Conservation (phyloP, 2,888 invertebrate species). For the Aleiodes alternator region DNA sequence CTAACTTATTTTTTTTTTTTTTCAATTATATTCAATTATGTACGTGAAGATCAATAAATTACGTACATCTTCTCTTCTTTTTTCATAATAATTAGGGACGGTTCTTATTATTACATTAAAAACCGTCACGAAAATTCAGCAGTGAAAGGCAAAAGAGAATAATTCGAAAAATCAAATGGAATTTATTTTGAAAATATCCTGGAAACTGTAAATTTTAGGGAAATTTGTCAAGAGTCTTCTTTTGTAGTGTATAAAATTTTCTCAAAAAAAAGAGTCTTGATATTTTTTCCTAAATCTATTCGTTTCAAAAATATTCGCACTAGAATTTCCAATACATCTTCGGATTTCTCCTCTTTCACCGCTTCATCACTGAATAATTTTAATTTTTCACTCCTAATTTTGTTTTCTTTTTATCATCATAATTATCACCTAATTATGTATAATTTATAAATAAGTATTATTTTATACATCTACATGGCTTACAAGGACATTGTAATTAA, state of each 20-base stretch:
- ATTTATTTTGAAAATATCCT: too few relatives aligned
- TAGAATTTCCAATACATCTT: too few relatives aligned
- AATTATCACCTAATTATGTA: conserved; percentile 40
- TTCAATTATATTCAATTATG: conserved; percentile 8
- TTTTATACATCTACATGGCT: conserved; percentile 54
- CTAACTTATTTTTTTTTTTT: neutral
- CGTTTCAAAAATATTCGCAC: too few relatives aligned
- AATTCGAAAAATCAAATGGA: too few relatives aligned
- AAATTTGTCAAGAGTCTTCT: too few relatives aligned
- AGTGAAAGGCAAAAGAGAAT: too few relatives aligned
- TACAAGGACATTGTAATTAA: conserved; percentile 54
- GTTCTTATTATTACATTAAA: neutral
- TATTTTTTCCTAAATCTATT: too few relatives aligned
- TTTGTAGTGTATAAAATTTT: too few relatives aligned
- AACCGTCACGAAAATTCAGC: neutral
- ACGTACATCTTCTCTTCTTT: conserved; percentile 7
- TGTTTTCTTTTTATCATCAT: conserved; percentile 17
- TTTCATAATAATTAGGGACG: neutral
- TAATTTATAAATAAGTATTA: conserved; percentile 54
- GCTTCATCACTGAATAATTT: neutral
- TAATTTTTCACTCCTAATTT: conserved; percentile 8
- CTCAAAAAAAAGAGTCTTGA: too few relatives aligned
- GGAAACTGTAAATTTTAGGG: too few relatives aligned
- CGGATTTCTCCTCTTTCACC: neutral
- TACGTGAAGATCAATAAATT: conserved; percentile 23